A percentile compares a stretch with the other conserved stretches of the same genome.
Evolutionary conservation across 2,797 vertebrate species (phyloP).

Genomic region (Psittacula derbiana): DNA sequence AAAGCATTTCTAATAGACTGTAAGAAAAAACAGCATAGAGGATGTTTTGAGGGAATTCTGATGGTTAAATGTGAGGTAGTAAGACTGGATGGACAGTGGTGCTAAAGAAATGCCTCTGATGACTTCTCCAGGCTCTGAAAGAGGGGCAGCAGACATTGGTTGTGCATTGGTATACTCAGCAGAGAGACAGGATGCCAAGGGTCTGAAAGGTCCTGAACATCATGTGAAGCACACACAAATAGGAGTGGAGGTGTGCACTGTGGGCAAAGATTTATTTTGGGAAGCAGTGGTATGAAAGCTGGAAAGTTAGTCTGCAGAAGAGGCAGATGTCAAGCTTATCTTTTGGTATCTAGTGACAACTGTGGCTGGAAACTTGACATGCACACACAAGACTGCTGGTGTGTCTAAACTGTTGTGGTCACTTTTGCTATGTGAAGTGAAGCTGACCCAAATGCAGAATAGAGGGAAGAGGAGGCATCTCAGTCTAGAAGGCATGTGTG

Average conservation of each 20-base stretch:
- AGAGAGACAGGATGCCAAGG: background rate
- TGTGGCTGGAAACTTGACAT: background rate
- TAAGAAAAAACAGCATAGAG: background rate
- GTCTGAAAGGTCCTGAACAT: background rate
- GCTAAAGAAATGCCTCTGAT: background rate
- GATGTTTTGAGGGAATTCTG: background rate
- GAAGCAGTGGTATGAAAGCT: background rate
- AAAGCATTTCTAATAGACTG: accelerated
- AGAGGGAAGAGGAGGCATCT: background rate
- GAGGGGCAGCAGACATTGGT: background rate
- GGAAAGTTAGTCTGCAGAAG: background rate
- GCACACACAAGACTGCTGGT: background rate
- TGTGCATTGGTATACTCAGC: background rate
- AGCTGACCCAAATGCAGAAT: background rate
- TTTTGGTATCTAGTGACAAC: background rate
- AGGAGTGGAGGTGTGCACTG: background rate
- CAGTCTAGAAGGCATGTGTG: background rate
- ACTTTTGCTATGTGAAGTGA: background rate
- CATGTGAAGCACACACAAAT: background rate
- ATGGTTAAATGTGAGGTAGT: background rate
- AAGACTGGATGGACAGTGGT: background rate
- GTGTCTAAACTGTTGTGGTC: background rate
- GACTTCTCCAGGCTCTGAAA: background rate
- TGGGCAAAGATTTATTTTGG: background rate
- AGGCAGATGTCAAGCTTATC: background rate